Percentiles rank a stretch among this genome's conserved stretches.
phyloP scores from a whole-genome alignment of 1,140 invertebrate species.

The Doryteuthis pealeii region DNA sequence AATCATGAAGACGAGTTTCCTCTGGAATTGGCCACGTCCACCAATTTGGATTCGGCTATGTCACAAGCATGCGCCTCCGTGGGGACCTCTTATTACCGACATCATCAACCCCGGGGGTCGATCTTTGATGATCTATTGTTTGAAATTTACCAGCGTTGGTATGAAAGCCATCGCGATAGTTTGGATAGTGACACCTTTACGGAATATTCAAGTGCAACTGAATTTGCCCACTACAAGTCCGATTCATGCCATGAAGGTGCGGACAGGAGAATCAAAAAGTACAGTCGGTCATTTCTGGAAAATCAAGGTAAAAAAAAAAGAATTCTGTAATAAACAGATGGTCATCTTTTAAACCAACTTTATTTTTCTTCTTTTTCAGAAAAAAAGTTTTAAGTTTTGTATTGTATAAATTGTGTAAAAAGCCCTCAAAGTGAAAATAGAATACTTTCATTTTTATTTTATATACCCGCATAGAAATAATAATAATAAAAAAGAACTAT shows the following conservation, averaged over 20 bases:
- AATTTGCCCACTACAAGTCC: conserved; percentile 44
- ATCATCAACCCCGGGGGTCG: conserved; percentile 39
- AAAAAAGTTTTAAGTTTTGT: too few relatives aligned
- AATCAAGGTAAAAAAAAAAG: conserved; percentile 50
- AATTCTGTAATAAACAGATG: too few relatives aligned
- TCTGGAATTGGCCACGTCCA: neutral
- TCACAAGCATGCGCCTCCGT: neutral
- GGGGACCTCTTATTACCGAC: neutral
- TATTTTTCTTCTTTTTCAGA: too few relatives aligned
- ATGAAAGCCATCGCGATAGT: conserved; percentile 52
- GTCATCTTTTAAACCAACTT: too few relatives aligned
- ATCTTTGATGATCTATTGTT: conserved; percentile 58
- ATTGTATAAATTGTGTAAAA: too few relatives aligned
- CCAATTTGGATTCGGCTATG: neutral
- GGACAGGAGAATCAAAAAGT: conserved; percentile 36
- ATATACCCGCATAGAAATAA: too few relatives aligned
- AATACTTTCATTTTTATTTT: too few relatives aligned
- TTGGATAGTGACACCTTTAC: conserved; percentile 60
- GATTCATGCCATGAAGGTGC: conserved; percentile 35
- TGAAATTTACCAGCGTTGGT: conserved; percentile 60
- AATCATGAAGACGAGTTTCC: neutral
- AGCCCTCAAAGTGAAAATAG: too few relatives aligned
- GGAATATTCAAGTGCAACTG: conserved; percentile 57
- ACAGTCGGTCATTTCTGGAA: conserved; percentile 44
- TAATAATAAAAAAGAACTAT: too few relatives aligned